Base-by-base conservation (phyloP, 1,140 invertebrate species). In the Prorops nasuta region DNA sequence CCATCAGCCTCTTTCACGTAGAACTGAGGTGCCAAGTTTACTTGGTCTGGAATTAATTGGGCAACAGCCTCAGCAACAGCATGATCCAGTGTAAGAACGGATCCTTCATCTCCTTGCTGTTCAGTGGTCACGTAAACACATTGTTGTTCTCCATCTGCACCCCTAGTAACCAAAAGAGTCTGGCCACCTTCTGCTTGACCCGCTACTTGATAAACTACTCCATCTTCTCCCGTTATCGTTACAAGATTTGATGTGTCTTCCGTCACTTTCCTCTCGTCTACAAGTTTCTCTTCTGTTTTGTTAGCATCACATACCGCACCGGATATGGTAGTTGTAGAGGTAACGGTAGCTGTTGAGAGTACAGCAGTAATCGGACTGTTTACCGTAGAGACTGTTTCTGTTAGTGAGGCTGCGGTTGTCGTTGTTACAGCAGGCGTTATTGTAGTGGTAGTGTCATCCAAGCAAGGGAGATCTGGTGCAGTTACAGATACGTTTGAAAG, bases 121-220 rank as follows among this genome's bases (percentile, higher is more conserved):
- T 83, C 83, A 0, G 83, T 82, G 2, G 87, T 87, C 0, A 88
- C 87, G 45, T 86, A 82, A 9, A 86, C 81, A 44, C 86, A 89
- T 49, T 86, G 83, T 34, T 87, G 87, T 45, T 85, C 82, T 0
- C 86, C 86, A 51, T 86, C 83, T 7, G 83, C 84, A 1, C 83
- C 84, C 38, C 83, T 81, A 3, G 86, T 84, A 2, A 87, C 83
- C 7, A 88, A 61, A 16, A 89, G 70, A 0, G 87, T 88, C 59
- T 89, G 86, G 0, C 88, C 87, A 19, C 84, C 84, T 48, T 88
- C 87, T 51, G 87, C 88, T 59, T 90, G 85, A 6, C 88, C 87
- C 1, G 88, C 84, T 16, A 91, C 86, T 76, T 81, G 79, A 58
- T 80, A 81, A 22, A 81, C 71, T 1, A 80, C 68, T 10, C 80